Base-by-base conservation (phyloP, 1,140 invertebrate species). In the Drosophila pruinosa region DNA sequence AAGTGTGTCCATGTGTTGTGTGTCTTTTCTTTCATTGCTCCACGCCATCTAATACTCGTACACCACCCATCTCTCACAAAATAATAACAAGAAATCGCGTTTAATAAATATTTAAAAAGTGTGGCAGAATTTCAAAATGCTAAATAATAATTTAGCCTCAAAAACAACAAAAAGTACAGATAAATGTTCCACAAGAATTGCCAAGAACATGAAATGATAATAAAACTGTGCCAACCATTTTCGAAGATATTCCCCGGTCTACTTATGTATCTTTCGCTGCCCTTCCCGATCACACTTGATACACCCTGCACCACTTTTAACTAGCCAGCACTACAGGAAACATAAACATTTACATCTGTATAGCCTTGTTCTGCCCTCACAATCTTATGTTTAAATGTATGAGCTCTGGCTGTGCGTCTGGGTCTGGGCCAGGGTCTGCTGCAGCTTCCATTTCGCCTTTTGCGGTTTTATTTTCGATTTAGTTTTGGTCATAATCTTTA, bases 41-140 rank as follows among this genome's bases (percentile, higher is more conserved):
- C 21, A 24, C 38, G 7, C 56, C n/a, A 38, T 4, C n/a, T 7
- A 3, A 5, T 34, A n/a, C 22, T 10, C 12, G 12, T 14, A 1
- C 45, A 1, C 14, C 12, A 5, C 24, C 2, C 21, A 6, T 4
- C 45, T 26, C 15, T n/a, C 15, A 7, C 17, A 5, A 72, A 65
- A 64, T 31, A 57, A 31, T 12, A 47, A 50, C 69, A 59, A 54
- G 81, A 88, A 74, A 78, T 86, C 62, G 82, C 50, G 82, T 62
- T 86, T 81, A 81, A 78, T 86, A 86, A 86, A 86, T 86, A 74
- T 75, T 78, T 88, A 88, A 86, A 86, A 86, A 81, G 70, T 88
- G 81, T 86, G 77, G 81, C 81, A 81, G 70, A 22, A 59, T 56
- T 38, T 43, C 48, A 43, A 72, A 83, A 85, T 76, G 80, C 70